A percentile compares a stretch with the other conserved stretches of the same genome.
Evolutionary conservation across 2,888 invertebrate genomes (phyloP).

Genomic region (Meloe dianella): DNA sequence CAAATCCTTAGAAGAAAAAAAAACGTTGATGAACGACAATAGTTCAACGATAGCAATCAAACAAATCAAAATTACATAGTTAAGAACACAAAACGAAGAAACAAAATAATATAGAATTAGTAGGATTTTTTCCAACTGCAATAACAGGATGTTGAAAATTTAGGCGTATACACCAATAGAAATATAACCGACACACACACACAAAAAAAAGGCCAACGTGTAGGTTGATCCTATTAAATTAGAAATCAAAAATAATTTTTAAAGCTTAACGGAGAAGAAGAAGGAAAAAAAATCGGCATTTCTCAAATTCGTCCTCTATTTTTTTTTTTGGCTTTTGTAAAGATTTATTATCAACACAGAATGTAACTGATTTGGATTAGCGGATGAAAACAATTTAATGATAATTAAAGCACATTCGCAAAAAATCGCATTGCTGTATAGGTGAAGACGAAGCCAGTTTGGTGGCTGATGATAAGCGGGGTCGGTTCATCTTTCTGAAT

Average conservation of each 20-base stretch:
- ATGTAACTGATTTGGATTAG: slow-evolving; percentile 4
- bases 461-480: slow-evolving; percentile 6
- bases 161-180: neutral
- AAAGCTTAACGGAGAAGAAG: neutral
- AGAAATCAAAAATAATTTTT: neutral
- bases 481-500: slow-evolving; percentile 12
- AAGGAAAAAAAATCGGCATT: neutral
- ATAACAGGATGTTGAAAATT: slow-evolving; percentile 6
- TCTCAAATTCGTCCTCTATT: neutral
- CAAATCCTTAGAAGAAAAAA: slow-evolving; percentile 14
- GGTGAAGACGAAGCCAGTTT: neutral
- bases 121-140: slow-evolving; percentile 1
- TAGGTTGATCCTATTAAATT: neutral
- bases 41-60: slow-evolving; percentile 17
- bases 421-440: neutral
- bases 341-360: neutral
- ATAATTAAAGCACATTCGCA: neutral
- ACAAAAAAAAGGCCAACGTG: neutral
- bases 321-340: neutral
- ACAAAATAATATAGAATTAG: slow-evolving; percentile 3
- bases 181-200: too few relatives aligned
- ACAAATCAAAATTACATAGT: slow-evolving; percentile 12
- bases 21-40: slow-evolving; percentile 22
- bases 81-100: neutral
- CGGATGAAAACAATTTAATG: neutral